Base-by-base conservation (phyloP, 2,888 invertebrate genomes). In the Nebria salina region DNA sequence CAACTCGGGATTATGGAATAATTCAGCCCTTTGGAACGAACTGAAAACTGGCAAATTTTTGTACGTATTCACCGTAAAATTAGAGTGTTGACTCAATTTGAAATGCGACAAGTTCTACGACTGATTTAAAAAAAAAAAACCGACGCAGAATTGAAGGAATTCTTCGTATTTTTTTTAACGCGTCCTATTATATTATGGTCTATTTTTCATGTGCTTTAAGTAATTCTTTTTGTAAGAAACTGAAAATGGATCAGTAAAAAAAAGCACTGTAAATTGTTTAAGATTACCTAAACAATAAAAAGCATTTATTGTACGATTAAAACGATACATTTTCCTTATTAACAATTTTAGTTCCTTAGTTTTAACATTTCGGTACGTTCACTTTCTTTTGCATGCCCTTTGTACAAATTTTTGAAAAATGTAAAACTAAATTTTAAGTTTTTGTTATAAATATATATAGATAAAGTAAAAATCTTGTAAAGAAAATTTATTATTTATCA, bases 241-340 rank as follows among this genome's bases (percentile, higher is more conserved):
- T 80, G 75, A 73, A 80, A 54, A 73, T 73, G 73, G 75, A 76
- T 76, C 83, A 84, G 83, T 83, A 83, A 43, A 43, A 54, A 54
- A 54, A 83, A 84, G 84, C 84, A 85, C 84, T 85, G 85, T 85
- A 84, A 84, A 84, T 84, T 84, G 84, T 84, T 85, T 84, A 84
- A 84, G 83, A 84, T 84, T 83, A 84, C 84, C 83, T 84, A 82
- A 84, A 83, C 84, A 85, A 84, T 83, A 84, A 84, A 84, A 83
- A 84, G 84, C 85, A 84, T 85, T 85, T 85, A 85, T 84, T 85
- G 84, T 84, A 72, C 76, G 76, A 76, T 65, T 13, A 70, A 70
- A 20, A 70, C 2, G 26, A 54, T 20, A 70, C 6, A 15, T 70
- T 15, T 34, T 70, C 15, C 15, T 66, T 66, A 25, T 70, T 25